Evolutionary conservation across 2,113 vertebrate genomes (phyloP).

Genomic region (Anhinga rufa): DNA sequence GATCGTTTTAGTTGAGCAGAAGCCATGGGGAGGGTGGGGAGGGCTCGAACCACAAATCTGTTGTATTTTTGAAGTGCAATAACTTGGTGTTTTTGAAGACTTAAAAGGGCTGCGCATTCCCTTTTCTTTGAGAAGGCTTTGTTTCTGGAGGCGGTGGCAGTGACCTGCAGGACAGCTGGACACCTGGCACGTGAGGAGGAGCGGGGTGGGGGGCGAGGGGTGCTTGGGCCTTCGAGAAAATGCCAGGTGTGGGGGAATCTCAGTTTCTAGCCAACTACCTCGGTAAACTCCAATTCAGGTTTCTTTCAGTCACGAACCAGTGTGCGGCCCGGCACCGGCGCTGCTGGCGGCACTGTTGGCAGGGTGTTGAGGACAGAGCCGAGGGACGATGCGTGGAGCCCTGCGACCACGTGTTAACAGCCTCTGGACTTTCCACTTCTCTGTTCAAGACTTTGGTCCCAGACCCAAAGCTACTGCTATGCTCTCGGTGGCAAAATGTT

Average conservation of each 20-base stretch:
- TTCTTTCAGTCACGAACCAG: constrained; percentile 62
- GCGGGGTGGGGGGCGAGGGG: not conserved
- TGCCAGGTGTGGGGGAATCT: constrained; percentile 60
- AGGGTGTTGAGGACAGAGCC: constrained; percentile 32
- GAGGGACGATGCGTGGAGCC: not conserved
- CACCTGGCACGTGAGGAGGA: not conserved
- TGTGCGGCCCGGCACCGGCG: not conserved
- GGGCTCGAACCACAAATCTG: constrained; percentile 65
- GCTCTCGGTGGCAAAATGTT: constrained; percentile 18
- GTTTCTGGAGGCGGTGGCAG: constrained; percentile 8
- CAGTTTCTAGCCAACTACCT: constrained; percentile 80
- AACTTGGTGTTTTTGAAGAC: constrained; percentile 72
- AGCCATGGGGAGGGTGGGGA: constrained; percentile 62
- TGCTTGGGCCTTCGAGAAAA: not conserved
- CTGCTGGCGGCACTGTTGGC: not conserved
- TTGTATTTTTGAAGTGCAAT: constrained; percentile 78
- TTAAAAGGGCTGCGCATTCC: constrained; percentile 46
- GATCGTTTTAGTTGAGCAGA: constrained; percentile 58
- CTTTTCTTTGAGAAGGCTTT: constrained; percentile 34
- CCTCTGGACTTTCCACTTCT: constrained; percentile 30
- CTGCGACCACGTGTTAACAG: not conserved
- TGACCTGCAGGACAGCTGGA: constrained; percentile 22
- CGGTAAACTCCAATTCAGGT: constrained; percentile 80
- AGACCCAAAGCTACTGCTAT: constrained; percentile 44
- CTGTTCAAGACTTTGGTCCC: constrained; percentile 45